Evolutionary conservation across 2,797 vertebrate genomes (phyloP).

Genomic region (Aulostomus chinensis): DNA sequence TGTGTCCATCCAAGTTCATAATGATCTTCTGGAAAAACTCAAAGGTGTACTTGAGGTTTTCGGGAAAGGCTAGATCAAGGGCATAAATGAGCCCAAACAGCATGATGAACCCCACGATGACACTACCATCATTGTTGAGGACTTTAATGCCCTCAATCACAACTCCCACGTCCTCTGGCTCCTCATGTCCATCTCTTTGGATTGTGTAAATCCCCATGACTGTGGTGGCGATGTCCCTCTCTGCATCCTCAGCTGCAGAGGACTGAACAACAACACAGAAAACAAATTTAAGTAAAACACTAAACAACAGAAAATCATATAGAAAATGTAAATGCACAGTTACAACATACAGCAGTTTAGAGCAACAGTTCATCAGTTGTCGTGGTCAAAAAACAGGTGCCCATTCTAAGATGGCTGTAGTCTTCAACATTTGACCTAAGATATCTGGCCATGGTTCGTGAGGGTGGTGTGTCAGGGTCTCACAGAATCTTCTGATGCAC

Average conservation of each 20-base stretch:
- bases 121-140: slow-evolving; percentile 1
- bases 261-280: slow-evolving; percentile 14
- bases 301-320: slow-evolving; percentile 1
- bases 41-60: slow-evolving; percentile 21
- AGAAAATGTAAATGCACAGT: not conserved
- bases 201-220: too few species aligned
- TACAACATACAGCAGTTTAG: not conserved
- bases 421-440: too few species aligned
- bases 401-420: too few species aligned
- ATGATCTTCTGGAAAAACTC: slow-evolving; percentile 13
- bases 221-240: slow-evolving; percentile 12
- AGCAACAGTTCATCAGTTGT: too few species aligned
- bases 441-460: too few species aligned
- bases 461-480: too few species aligned
- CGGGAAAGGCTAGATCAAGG: slow-evolving; percentile 16
- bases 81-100: slow-evolving; percentile 25
- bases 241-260: slow-evolving; percentile 12
- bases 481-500: too few species aligned
- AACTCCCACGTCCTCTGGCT: slow-evolving; percentile 22
- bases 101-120: slow-evolving; percentile 13
- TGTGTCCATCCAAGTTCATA: slow-evolving; percentile 31
- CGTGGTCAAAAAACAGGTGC: too few species aligned
- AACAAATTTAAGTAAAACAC: not conserved
- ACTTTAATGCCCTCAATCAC: slow-evolving; percentile 14
- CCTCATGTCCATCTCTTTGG: slow-evolving; percentile 10